Conservation (phyloP, 2,888 invertebrate species). For the Drosophila buzzatii region DNA sequence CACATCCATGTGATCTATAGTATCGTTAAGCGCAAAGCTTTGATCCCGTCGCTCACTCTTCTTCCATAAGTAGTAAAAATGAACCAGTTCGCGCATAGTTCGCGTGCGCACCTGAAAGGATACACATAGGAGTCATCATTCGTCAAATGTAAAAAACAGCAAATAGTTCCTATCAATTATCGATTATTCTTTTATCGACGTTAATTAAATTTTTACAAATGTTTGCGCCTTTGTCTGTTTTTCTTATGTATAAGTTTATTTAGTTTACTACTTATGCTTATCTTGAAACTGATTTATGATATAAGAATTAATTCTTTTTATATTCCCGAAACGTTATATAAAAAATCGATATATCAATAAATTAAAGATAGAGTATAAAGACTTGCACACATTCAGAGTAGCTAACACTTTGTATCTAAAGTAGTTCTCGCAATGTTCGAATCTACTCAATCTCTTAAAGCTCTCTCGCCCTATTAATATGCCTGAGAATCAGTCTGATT, state of each 20-base stretch:
- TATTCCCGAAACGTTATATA: constrained; percentile 2
- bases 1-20: constrained; percentile 84
- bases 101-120: constrained; percentile 90
- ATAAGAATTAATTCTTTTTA: neutral
- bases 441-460: neutral
- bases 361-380: neutral
- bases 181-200: neutral
- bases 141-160: neutral
- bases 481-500: neutral
- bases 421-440: neutral
- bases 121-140: constrained; percentile 12
- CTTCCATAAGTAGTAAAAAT: constrained; percentile 99
- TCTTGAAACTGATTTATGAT: neutral
- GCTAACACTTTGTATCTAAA: neutral
- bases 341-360: neutral
- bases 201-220: neutral
- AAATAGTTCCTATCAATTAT: neutral
- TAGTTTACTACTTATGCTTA: constrained; percentile 4
- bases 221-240: too few species aligned
- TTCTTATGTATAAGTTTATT: neutral
- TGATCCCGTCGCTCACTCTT: constrained; percentile 98
- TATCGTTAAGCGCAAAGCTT: constrained; percentile 82
- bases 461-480: neutral
- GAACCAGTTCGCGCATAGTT: constrained; percentile 97
- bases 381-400: neutral